phyloP scores from a whole-genome alignment of 1,140 invertebrate species.

The Conus betulinus region DNA sequence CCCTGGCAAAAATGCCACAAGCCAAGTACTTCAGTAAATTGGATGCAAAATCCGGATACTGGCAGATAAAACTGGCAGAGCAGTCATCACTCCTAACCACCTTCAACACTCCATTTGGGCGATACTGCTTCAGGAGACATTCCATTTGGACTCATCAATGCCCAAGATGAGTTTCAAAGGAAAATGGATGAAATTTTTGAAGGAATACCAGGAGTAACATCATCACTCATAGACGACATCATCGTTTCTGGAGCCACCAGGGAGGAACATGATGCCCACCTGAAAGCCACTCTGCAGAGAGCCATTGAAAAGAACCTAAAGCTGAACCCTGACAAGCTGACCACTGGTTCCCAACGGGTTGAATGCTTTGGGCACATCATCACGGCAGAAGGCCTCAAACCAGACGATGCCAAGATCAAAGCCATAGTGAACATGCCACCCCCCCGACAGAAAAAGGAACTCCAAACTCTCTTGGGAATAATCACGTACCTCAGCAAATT shows the following conservation, averaged over 20 bases:
- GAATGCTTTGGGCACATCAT: no score
- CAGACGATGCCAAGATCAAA: no score
- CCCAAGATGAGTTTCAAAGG: conserved; percentile 61
- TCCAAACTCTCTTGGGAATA: no score
- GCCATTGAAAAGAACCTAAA: conserved; percentile 29
- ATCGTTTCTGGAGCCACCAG: conserved; percentile 56
- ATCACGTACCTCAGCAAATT: no score
- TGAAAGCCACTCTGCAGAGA: conserved; percentile 68
- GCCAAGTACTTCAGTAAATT: conserved; percentile 45
- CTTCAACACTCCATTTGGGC: conserved; percentile 68
- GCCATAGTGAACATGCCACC: no score
- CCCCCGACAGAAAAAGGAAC: no score
- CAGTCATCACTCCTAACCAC: conserved; percentile 59
- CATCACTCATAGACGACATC: conserved; percentile 56
- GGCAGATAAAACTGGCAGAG: conserved; percentile 72
- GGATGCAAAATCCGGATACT: conserved; percentile 51
- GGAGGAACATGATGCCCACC: conserved; percentile 65
- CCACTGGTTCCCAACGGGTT: no score
- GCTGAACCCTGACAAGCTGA: no score
- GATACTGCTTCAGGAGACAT: conserved; percentile 68
- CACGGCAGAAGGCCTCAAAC: no score
- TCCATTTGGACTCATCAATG: conserved; percentile 68
- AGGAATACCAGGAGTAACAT: no score
- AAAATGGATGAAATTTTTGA: no score
- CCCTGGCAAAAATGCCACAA: neutral